phyloP scores from a whole-genome alignment of 2,113 vertebrate genomes.

The Cyphomyrus plagiostoma region DNA sequence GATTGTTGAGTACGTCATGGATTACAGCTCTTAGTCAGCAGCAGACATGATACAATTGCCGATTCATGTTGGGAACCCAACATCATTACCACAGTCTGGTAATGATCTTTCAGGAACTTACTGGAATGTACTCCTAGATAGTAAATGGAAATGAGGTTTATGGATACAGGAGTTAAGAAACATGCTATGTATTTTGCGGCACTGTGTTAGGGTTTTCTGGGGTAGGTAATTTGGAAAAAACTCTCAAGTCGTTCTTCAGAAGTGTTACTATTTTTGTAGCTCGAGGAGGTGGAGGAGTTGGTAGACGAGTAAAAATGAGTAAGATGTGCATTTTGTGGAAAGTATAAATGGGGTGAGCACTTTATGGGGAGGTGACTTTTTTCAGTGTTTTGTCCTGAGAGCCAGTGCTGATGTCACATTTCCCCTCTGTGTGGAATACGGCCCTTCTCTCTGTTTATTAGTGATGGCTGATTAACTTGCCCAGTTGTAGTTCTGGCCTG shows the following conservation, averaged over 20 bases:
- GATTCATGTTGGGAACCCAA: neutral
- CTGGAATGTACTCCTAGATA: neutral
- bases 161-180: neutral
- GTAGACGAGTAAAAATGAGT: neutral
- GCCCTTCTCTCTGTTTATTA: neutral
- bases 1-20: neutral
- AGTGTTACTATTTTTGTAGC: neutral
- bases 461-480: neutral
- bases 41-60: neutral
- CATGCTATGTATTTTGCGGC: neutral
- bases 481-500: neutral
- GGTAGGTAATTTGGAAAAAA: neutral
- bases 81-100: neutral
- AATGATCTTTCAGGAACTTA: neutral
- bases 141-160: neutral
- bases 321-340: neutral
- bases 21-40: neutral
- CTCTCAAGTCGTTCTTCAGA: neutral
- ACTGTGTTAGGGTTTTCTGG: neutral
- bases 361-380: neutral
- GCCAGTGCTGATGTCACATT: neutral
- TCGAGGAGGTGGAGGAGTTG: neutral
- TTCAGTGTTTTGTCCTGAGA: neutral
- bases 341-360: neutral
- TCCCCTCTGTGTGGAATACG: neutral